These are phyloP conservation scores for Chrysochloris asiatica DNA, from an alignment of 2,113 vertebrate species.

Conservation along the genomic window DNA sequence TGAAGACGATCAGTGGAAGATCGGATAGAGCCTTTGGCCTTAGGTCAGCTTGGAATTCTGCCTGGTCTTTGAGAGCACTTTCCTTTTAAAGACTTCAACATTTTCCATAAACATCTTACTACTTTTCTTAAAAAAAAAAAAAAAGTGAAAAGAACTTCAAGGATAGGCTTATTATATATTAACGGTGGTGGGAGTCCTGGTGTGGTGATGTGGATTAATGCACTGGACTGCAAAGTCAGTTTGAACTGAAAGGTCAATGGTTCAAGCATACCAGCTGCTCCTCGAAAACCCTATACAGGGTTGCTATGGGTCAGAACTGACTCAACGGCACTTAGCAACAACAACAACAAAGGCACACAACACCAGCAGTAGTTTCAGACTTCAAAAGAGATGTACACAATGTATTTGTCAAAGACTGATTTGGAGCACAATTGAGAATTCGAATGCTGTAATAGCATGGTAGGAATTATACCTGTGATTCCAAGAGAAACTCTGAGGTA, in stretches of 20 bases:
- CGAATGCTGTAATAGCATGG: neutral
- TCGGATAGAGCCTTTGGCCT: constrained; percentile 19
- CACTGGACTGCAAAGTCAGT: no score
- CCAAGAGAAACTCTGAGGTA: neutral
- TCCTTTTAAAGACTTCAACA: constrained; percentile 42
- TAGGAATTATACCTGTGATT: neutral
- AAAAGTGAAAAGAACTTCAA: constrained; percentile 39
- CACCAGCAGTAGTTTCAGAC: neutral
- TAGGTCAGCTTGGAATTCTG: constrained; percentile 58
- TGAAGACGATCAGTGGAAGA: constrained; percentile 1
- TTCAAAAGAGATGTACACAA: neutral
- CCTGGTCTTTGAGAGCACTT: constrained; percentile 60
- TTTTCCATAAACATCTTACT: constrained; percentile 71
- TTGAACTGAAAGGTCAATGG: no score
- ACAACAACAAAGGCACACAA: no score
- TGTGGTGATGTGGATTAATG: neutral
- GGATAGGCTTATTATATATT: constrained; percentile 16
- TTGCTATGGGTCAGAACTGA: no score
- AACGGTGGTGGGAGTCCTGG: no score
- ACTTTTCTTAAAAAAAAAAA: constrained; percentile 9
- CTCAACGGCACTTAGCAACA: no score
- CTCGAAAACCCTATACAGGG: no score
- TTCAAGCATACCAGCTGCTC: no score
- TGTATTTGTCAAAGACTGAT: neutral
- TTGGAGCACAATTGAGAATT: neutral